These are phyloP conservation scores for Monoplex corrugatus DNA, from an alignment of 2,888 invertebrate genomes.

Conservation along the genomic window DNA sequence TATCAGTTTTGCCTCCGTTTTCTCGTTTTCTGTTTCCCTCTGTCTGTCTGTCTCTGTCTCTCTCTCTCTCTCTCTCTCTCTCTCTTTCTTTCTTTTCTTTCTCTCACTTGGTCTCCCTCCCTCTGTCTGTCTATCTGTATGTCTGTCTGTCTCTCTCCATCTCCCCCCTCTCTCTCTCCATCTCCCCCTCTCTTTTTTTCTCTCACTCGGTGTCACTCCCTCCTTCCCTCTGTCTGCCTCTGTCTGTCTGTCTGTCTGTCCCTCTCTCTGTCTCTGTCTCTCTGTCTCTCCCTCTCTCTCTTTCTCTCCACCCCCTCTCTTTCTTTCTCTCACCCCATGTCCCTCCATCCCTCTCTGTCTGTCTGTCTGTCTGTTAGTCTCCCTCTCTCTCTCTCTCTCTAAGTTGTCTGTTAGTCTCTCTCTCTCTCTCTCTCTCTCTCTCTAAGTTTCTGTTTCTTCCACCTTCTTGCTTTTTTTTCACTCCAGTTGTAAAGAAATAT, in stretches of 20 bases:
- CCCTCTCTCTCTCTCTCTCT: neutral
- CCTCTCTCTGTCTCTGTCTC: neutral
- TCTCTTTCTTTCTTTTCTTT: neutral
- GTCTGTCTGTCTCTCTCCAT: neutral
- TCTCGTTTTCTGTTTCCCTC: neutral
- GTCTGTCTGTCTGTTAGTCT: too few species aligned
- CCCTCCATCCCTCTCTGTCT: neutral
- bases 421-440: neutral
- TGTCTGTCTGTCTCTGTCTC: neutral
- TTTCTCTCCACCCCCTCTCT: neutral
- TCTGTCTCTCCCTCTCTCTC: neutral
- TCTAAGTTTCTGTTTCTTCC: neutral
- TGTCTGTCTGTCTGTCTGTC: neutral
- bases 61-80: neutral
- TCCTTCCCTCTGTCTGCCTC: neutral
- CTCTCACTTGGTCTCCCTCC: neutral
- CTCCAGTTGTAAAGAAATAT: too few species aligned
- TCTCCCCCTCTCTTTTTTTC: neutral
- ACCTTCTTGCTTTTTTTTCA: neutral
- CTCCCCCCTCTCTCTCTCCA: neutral
- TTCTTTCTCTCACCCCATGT: neutral
- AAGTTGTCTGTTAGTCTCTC: too few species aligned
- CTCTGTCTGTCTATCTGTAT: neutral
- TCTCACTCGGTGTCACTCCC: neutral
- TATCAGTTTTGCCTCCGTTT: too few species aligned